Base-by-base conservation (phyloP, 2,888 invertebrate genomes). In the Ennomos quercinarius region DNA sequence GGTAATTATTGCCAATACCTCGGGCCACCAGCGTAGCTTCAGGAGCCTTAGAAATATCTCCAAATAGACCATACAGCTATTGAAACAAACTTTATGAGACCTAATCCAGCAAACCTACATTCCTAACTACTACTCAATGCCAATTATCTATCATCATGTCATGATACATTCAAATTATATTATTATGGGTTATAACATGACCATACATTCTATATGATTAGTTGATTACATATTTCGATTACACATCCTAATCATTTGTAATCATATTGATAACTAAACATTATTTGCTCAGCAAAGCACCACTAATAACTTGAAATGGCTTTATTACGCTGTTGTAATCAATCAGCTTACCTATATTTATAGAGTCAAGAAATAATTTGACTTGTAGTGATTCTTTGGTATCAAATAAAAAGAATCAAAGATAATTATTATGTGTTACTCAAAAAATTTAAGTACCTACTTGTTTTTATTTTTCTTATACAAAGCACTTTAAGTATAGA, bases 201-300 rank as follows among this genome's bases (percentile, higher is more conserved):
- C 6, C 27, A 27, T 27, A 6, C 27, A 27, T 38, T 38, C 8
- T 36, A 35, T 55, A 59, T 37, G 40, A 37, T 10, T 46, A 41
- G 35, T 38, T 60, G 42, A 60, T 60, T 46, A 54, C 42, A 52
- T 8, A 52, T 58, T 36, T 38, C 39, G 41, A 55, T 51, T 57
- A 57, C 61, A 61, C 44, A 61, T 45, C 49, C 13, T 47, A 58
- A 56, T 58, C 37, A 55, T 42, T 42, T 5, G 34, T 46, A 46
- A 53, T 57, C 53, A 48, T 57, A 37, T 40, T 48, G 44, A 58
- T 62, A 63, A 58, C 43, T 50, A 51, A 64, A 47, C 51, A 63
- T 61, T 68, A 64, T 68, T 68, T 67, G 66, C 45, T 64, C 46
- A 60, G 58, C 56, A 57, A 61, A 68, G 49, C 47, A 47, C 58